phyloP scores from a whole-genome alignment of 2,888 invertebrate species.

The Ophioninae sp. region DNA sequence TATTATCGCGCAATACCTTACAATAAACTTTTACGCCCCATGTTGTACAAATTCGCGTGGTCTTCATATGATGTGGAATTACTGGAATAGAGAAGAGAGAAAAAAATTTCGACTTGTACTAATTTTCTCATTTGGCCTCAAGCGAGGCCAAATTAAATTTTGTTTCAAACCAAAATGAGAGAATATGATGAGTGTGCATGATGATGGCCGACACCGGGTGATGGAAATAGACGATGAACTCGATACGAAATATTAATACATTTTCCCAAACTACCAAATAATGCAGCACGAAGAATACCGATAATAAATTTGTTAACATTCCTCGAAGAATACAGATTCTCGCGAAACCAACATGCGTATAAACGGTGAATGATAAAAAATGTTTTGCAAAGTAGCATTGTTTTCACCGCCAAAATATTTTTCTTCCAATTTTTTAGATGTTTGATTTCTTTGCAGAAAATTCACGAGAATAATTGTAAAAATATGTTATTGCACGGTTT shows the following conservation, averaged over 20 bases:
- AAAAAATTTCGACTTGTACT: slow-evolving; percentile 53
- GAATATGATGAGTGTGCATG: slow-evolving; percentile 37
- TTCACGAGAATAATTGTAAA: not conserved
- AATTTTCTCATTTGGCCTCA: slow-evolving; percentile 30
- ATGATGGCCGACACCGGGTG: slow-evolving; percentile 49
- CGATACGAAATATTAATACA: slow-evolving; percentile 14
- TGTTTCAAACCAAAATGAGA: slow-evolving; percentile 31
- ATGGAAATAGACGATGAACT: slow-evolving; percentile 33
- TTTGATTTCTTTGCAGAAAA: not conserved
- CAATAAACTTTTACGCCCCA: slow-evolving; percentile 74
- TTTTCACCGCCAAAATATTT: slow-evolving; percentile 31
- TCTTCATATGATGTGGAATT: slow-evolving; percentile 72
- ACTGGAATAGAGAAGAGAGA: slow-evolving; percentile 74
- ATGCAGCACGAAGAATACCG: slow-evolving; percentile 26
- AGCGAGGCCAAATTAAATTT: slow-evolving; percentile 28
- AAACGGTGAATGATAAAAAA: not conserved
- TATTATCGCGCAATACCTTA: slow-evolving; percentile 69
- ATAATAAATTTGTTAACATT: slow-evolving; percentile 3
- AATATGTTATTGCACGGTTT: not conserved
- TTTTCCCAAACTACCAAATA: slow-evolving; percentile 37
- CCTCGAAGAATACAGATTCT: not conserved
- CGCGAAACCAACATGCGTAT: slow-evolving; percentile 19
- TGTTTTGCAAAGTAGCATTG: not conserved
- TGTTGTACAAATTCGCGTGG: slow-evolving; percentile 69
- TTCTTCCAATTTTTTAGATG: slow-evolving; percentile 5